These are phyloP conservation scores for Ptychoptera contaminata DNA, from an alignment of 2,888 invertebrate species.

Conservation along the genomic window DNA sequence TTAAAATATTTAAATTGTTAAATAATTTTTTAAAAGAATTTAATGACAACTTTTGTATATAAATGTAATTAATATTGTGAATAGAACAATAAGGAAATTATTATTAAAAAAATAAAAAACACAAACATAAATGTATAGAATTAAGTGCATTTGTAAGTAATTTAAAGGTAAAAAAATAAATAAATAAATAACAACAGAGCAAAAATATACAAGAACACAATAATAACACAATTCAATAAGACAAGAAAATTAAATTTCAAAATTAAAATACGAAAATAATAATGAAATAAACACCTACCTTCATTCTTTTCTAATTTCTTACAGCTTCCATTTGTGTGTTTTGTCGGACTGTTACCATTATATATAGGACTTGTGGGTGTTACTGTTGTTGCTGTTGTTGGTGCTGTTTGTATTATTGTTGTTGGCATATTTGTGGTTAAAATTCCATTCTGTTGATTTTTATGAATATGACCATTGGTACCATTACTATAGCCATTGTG, in stretches of 20 bases:
- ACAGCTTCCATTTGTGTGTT: background rate
- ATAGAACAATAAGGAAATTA: background rate
- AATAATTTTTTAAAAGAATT: slow-evolving; percentile 4
- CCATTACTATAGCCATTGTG: background rate
- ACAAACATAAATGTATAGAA: no score
- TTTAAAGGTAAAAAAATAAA: slow-evolving; percentile 1
- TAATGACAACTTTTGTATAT: slow-evolving; percentile 8
- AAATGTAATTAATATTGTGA: slow-evolving; percentile 3
- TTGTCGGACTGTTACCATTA: background rate
- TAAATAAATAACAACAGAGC: slow-evolving; percentile 1
- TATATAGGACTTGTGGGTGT: slow-evolving; percentile 2
- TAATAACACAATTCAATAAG: background rate
- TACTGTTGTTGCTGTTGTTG: slow-evolving; percentile 8
- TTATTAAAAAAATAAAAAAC: no score
- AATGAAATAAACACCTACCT: background rate
- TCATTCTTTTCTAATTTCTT: background rate
- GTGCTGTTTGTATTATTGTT: slow-evolving; percentile 2
- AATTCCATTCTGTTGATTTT: background rate
- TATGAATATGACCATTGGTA: slow-evolving; percentile 3
- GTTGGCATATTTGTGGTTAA: background rate
- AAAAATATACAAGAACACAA: slow-evolving; percentile 2
- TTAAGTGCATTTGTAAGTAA: background rate
- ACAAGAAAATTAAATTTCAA: background rate
- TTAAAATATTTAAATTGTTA: no score
- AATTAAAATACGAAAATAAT: background rate